These are phyloP conservation scores for Dryococelus australis DNA, from an alignment of 2,888 invertebrate species.

Conservation along the genomic window DNA sequence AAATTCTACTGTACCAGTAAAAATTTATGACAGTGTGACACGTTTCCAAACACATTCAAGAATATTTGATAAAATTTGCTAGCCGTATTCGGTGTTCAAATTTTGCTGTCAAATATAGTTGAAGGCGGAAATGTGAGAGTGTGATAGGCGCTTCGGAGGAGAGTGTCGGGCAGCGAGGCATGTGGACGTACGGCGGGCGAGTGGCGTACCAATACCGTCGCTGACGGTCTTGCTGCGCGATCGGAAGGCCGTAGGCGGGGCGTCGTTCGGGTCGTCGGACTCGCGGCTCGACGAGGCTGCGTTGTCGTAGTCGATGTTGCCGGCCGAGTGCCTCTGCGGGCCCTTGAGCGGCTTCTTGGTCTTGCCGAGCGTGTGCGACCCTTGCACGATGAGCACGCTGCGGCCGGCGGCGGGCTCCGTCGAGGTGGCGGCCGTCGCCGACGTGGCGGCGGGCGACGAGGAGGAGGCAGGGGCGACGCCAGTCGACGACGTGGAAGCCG, in stretches of 20 bases:
- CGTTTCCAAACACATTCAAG: too few relatives aligned
- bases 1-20: too few relatives aligned
- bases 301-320: conserved; percentile 86
- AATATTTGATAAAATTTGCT: too few relatives aligned
- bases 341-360: conserved; percentile 76
- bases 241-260: conserved; percentile 68
- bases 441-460: conserved; percentile 43
- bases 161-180: too few relatives aligned
- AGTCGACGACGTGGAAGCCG: background rate
- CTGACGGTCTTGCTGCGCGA: conserved; percentile 91
- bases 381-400: conserved; percentile 65
- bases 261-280: conserved; percentile 68
- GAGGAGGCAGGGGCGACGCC: background rate
- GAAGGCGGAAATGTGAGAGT: too few relatives aligned
- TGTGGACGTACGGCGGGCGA: too few relatives aligned
- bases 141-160: too few relatives aligned
- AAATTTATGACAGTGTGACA: too few relatives aligned
- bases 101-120: too few relatives aligned
- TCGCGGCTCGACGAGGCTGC: conserved; percentile 57
- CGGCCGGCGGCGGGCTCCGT: conserved; percentile 39
- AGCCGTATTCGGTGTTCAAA: too few relatives aligned
- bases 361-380: conserved; percentile 84
- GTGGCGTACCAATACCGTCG: conserved; percentile 74
- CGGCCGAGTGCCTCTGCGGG: conserved; percentile 81
- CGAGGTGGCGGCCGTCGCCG: conserved; percentile 36